Percentiles rank a stretch among this genome's conserved stretches.
These are phyloP conservation scores for Parochlus steinenii DNA, from an alignment of 2,888 invertebrate genomes.

Conservation along the genomic window DNA sequence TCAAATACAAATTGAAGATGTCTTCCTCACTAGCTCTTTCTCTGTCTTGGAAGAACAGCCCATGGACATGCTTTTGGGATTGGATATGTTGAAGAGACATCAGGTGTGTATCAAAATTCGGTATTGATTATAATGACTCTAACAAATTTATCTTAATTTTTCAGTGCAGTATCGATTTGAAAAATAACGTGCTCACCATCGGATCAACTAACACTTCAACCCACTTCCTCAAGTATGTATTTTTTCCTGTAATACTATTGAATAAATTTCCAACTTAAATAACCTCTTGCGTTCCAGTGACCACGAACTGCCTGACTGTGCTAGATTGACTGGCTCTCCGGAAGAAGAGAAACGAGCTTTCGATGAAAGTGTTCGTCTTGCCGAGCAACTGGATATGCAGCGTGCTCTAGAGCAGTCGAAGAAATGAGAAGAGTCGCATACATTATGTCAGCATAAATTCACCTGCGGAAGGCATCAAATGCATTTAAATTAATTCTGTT, in stretches of 20 bases:
- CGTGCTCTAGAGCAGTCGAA: conserved; percentile 54
- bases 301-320: conserved; percentile 59
- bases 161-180: conserved; percentile 88
- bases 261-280: too few species aligned
- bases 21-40: conserved; percentile 89
- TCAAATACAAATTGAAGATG: conserved; percentile 88
- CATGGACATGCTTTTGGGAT: conserved; percentile 94
- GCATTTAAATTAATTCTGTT: too few species aligned
- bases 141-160: conserved; percentile 16
- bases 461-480: too few species aligned
- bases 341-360: conserved; percentile 39
- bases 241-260: too few species aligned
- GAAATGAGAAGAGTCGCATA: too few species aligned
- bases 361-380: conserved; percentile 21
- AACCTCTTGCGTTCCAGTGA: conserved; percentile 31
- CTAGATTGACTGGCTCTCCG: conserved; percentile 52
- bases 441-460: too few species aligned
- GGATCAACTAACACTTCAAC: conserved; percentile 92
- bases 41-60: conserved; percentile 92
- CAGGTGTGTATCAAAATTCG: conserved; percentile 40
- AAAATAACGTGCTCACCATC: conserved; percentile 70
- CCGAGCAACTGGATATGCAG: conserved; percentile 44
- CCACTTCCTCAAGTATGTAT: conserved; percentile 67
- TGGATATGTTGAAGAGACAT: conserved; percentile 95
- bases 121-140: conserved; percentile 5